Conservation (phyloP, 2,797 vertebrate species). For the Adrianichthys oophorus region DNA sequence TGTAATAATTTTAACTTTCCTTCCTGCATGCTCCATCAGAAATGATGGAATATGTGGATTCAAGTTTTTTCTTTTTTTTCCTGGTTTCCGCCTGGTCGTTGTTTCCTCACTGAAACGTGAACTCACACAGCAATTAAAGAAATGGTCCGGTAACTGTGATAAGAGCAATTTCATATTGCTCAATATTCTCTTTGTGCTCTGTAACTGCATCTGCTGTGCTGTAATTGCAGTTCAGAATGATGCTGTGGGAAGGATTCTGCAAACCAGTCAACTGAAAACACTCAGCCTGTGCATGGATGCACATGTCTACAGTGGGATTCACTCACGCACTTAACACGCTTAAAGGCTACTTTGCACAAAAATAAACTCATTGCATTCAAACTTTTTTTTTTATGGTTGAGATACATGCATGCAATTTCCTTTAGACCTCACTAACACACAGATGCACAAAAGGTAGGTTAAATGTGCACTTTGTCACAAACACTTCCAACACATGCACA, state of each 20-base stretch:
- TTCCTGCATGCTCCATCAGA: no score
- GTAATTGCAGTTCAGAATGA: constrained; percentile 42
- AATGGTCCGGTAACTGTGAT: constrained; percentile 57
- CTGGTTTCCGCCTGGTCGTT: constrained; percentile 23
- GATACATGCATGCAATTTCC: constrained; percentile 20
- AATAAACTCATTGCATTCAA: neutral
- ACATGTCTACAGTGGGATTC: neutral
- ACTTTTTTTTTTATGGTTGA: constrained; percentile 16
- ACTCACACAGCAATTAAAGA: constrained; percentile 62
- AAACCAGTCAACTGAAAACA: constrained; percentile 44
- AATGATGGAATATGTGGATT: no score
- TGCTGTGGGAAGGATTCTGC: constrained; percentile 50
- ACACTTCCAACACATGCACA: constrained; percentile 1
- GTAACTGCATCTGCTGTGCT: constrained; percentile 53
- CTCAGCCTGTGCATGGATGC: constrained; percentile 14
- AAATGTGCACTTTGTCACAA: constrained; percentile 8
- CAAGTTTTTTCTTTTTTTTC: no score
- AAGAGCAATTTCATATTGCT: constrained; percentile 62
- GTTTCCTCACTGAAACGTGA: constrained; percentile 37
- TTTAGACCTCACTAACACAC: neutral
- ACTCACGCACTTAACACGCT: neutral
- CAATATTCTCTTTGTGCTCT: constrained; percentile 48
- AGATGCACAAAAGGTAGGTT: constrained; percentile 8
- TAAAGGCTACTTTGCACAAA: constrained; percentile 6
- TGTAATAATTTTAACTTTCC: no score